phyloP scores from a whole-genome alignment of 2,797 vertebrate genomes.

The Serranus cabrilla region DNA sequence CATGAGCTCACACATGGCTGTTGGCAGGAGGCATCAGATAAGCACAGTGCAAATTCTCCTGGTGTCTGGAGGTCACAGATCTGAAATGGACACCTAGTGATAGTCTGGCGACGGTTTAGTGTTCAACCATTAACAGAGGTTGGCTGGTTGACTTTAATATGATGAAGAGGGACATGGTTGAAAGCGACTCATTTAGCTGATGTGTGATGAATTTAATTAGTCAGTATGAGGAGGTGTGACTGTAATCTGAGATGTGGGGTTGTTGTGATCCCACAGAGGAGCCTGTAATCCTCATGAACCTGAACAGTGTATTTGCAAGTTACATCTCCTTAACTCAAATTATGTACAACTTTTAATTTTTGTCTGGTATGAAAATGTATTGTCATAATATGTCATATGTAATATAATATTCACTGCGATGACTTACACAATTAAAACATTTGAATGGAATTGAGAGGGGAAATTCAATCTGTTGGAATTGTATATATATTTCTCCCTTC shows the following conservation, averaged over 20 bases:
- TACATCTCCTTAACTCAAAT: too few relatives aligned
- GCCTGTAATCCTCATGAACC: background rate
- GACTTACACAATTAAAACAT: too few relatives aligned
- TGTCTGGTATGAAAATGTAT: too few relatives aligned
- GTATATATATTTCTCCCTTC: too few relatives aligned
- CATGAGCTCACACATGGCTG: constrained; percentile 21
- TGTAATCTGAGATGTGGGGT: background rate
- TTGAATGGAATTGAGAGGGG: too few relatives aligned
- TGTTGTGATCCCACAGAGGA: background rate
- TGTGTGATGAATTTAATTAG: constrained; percentile 11
- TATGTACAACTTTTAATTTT: too few relatives aligned
- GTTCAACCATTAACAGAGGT: background rate
- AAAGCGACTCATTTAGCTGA: constrained; percentile 13
- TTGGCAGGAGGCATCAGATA: constrained; percentile 53
- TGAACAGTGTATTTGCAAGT: too few relatives aligned
- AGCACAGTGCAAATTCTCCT: constrained; percentile 33
- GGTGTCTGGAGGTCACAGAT: constrained; percentile 31
- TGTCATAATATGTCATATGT: too few relatives aligned
- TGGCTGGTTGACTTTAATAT: constrained; percentile 14
- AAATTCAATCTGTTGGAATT: too few relatives aligned
- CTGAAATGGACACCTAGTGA: constrained; percentile 29
- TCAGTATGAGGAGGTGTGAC: background rate
- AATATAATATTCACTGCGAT: too few relatives aligned
- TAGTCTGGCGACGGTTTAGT: background rate
- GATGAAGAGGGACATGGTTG: constrained; percentile 10